Percentiles rank a stretch among this genome's conserved stretches.
phyloP scores from a whole-genome alignment of 1,140 invertebrate genomes.

The Drosophila oshimai region DNA sequence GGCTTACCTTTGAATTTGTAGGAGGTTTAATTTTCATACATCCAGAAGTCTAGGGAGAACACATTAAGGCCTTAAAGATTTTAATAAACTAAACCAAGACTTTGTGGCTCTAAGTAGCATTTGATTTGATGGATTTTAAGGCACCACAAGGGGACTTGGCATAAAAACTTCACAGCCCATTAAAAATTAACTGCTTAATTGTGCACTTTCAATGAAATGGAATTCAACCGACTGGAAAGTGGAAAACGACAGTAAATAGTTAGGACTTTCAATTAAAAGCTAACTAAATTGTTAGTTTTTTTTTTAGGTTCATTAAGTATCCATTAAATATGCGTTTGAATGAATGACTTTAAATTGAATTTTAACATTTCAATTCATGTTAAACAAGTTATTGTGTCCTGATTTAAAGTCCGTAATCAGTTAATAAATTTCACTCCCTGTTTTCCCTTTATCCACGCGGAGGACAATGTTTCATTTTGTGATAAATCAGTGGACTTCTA shows the following conservation, averaged over 20 bases:
- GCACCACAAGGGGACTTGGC: too few relatives aligned
- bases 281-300: background rate
- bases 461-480: background rate
- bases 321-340: conserved; percentile 18
- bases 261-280: background rate
- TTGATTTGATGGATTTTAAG: background rate
- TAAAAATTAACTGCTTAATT: conserved; percentile 15
- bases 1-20: background rate
- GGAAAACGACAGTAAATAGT: conserved; percentile 5
- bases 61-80: background rate
- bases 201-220: conserved; percentile 19
- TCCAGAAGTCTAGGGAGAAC: too few relatives aligned
- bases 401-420: conserved; percentile 10
- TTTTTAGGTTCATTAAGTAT: background rate
- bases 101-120: background rate
- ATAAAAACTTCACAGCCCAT: background rate
- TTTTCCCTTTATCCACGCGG: background rate
- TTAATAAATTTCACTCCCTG: conserved; percentile 13
- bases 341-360: conserved; percentile 13
- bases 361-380: conserved; percentile 15
- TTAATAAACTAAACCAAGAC: background rate
- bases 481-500: conserved; percentile 6
- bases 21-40: conserved; percentile 1
- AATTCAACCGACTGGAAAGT: background rate
- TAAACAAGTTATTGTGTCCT: background rate